phyloP scores from a whole-genome alignment of 2,797 vertebrate species.

The Alosa sapidissima region DNA sequence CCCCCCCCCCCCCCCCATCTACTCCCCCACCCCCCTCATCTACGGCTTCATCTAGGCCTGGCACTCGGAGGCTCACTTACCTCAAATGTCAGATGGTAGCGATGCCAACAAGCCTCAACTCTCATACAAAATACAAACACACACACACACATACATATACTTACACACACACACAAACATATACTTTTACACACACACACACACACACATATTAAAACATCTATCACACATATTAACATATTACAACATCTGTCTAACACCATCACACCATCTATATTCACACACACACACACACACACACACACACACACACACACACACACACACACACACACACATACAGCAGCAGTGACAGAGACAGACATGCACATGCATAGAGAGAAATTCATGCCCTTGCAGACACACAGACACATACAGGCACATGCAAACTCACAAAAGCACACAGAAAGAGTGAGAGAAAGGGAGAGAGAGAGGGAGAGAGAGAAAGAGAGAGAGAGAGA shows the following conservation, averaged over 20 bases:
- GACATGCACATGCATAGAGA: background rate
- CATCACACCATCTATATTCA: no score
- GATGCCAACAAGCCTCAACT: background rate
- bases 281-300: constrained; percentile 23
- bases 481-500: background rate
- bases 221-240: no score
- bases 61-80: background rate
- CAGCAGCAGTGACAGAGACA: background rate
- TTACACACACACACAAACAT: no score
- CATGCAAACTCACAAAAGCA: background rate
- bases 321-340: background rate
- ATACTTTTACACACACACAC: no score
- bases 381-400: constrained; percentile 18
- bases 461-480: background rate
- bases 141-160: background rate
- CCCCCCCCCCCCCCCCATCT: background rate
- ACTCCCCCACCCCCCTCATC: background rate
- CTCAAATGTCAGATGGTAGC: background rate
- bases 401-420: background rate
- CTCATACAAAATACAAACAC: background rate
- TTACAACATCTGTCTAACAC: no score
- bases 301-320: background rate
- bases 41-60: background rate
- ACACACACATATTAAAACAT: no score
- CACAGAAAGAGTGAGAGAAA: background rate